phyloP scores from a whole-genome alignment of 2,113 vertebrate genomes.

The Paratilapia polleni region DNA sequence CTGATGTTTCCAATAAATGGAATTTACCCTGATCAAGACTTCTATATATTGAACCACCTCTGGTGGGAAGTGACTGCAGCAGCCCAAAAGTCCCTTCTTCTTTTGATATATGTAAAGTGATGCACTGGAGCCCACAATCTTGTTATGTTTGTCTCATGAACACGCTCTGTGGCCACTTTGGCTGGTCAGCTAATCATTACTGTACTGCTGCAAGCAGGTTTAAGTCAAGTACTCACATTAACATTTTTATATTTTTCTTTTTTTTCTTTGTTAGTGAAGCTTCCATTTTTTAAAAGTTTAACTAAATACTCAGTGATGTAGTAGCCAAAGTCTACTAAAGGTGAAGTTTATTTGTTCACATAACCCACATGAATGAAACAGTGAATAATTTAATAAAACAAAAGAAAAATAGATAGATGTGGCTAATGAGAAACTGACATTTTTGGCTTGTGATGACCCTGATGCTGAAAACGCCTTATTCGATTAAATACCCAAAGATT shows the following conservation, averaged over 20 bases:
- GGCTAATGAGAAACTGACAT: background rate
- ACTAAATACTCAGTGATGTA: background rate
- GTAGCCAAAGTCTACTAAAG: too few species aligned
- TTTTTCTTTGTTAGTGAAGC: background rate
- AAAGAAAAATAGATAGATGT: background rate
- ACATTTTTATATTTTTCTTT: background rate
- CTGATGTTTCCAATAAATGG: conserved; percentile 1
- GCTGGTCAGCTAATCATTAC: conserved; percentile 9
- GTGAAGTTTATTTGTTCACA: background rate
- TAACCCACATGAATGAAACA: background rate
- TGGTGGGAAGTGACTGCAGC: background rate
- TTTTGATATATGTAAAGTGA: background rate
- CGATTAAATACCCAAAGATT: background rate
- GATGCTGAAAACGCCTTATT: background rate
- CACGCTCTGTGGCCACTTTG: background rate
- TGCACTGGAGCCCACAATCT: background rate
- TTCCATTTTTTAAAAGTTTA: background rate
- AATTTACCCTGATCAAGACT: conserved; percentile 18
- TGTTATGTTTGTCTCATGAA: background rate
- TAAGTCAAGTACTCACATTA: background rate
- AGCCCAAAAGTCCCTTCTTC: conserved; percentile 2
- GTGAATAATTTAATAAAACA: background rate
- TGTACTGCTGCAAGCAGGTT: background rate
- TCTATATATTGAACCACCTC: background rate
- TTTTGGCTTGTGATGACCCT: too few species aligned